Percentiles rank a stretch among this genome's conserved stretches.
Conservation (phyloP, 2,888 invertebrate species). For the Campoplex nolae region DNA sequence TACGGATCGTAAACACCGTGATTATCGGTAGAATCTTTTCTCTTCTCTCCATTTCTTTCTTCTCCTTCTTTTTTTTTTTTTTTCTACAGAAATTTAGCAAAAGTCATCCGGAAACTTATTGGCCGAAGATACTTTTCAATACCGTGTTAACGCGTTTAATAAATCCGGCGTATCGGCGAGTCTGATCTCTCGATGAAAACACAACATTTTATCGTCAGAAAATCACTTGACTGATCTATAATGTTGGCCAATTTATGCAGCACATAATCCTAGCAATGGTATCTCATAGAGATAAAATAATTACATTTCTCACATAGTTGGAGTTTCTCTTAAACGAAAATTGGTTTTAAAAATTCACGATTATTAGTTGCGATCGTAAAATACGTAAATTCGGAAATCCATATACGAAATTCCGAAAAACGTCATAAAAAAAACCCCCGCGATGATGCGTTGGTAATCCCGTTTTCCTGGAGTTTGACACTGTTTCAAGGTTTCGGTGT, state of each 20-base stretch:
- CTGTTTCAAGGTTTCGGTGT: not conserved
- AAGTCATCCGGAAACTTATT: slow-evolving; percentile 25
- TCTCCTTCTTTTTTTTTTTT: not conserved
- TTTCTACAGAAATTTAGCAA: not conserved
- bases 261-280: not conserved
- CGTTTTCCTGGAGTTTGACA: not conserved
- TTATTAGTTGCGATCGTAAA: not conserved
- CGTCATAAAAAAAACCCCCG: not conserved
- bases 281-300: not conserved
- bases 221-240: not conserved
- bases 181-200: not conserved
- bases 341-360: not conserved
- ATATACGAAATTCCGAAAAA: not conserved
- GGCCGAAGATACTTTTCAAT: not conserved
- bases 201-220: not conserved
- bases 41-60: slow-evolving; percentile 7
- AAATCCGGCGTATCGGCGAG: not conserved
- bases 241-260: not conserved
- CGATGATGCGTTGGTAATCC: not conserved
- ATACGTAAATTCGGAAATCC: not conserved
- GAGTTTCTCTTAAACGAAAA: not conserved
- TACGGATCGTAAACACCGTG: slow-evolving; percentile 31
- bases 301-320: not conserved
- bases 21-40: slow-evolving; percentile 30
- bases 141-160: not conserved